Conservation (phyloP, 2,113 vertebrate genomes). For the Marmota monax region DNA sequence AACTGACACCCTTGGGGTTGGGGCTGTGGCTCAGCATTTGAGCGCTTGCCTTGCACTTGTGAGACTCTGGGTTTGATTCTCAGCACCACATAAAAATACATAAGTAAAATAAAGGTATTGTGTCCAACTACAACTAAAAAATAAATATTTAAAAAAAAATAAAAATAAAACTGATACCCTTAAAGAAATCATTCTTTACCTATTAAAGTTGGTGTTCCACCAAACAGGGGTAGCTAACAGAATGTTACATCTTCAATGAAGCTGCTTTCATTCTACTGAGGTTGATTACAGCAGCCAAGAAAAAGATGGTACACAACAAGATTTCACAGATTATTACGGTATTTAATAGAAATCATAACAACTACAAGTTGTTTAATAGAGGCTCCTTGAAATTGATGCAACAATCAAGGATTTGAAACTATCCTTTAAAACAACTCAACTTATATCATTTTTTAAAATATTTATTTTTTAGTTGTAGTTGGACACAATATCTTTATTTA, state of each 20-base stretch:
- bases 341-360: constrained; percentile 41
- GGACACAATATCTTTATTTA: too few relatives aligned
- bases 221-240: background rate
- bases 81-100: too few relatives aligned
- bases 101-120: too few relatives aligned
- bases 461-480: too few relatives aligned
- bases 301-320: background rate
- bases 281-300: constrained; percentile 48
- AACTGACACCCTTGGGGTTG: background rate
- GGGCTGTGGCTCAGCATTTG: too few relatives aligned
- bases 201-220: constrained; percentile 4
- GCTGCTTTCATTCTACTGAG: constrained; percentile 52
- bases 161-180: constrained; percentile 13
- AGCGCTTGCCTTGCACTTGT: too few relatives aligned
- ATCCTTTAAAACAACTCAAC: constrained; percentile 42
- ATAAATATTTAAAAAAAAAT: background rate
- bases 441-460: background rate
- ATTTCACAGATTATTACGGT: constrained; percentile 46
- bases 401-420: constrained; percentile 40
- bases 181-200: background rate
- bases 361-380: constrained; percentile 18
- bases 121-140: too few relatives aligned
- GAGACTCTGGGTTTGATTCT: too few relatives aligned
- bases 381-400: constrained; percentile 16
- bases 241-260: constrained; percentile 1